phyloP scores from a whole-genome alignment of 2,888 invertebrate species.

The Drosophila anomalata region DNA sequence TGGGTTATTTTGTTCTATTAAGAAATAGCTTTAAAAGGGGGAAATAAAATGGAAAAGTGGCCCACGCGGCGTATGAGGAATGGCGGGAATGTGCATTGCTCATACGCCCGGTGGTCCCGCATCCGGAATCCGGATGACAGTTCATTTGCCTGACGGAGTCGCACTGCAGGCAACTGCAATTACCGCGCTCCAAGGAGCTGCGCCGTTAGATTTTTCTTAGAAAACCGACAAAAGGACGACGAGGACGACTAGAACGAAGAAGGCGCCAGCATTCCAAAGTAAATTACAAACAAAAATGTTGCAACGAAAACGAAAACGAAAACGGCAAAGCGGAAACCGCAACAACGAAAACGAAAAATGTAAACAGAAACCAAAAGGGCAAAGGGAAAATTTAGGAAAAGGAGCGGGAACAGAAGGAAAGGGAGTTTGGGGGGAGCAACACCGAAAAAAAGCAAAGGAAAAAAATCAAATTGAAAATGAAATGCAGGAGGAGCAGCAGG shows the following conservation, averaged over 20 bases:
- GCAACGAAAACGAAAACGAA: slow-evolving; percentile 55
- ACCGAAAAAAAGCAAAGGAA: background rate
- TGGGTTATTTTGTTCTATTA: background rate
- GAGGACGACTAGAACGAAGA: slow-evolving; percentile 3
- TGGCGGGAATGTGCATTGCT: slow-evolving; percentile 14
- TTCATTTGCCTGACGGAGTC: slow-evolving; percentile 38
- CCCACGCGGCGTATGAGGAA: slow-evolving; percentile 38
- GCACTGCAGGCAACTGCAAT: slow-evolving; percentile 38
- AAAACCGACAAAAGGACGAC: slow-evolving; percentile 53
- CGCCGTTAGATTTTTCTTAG: slow-evolving; percentile 76
- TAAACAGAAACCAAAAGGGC: slow-evolving; percentile 53
- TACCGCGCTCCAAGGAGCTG: slow-evolving; percentile 24
- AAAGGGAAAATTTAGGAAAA: slow-evolving; percentile 15
- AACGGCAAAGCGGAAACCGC: slow-evolving; percentile 71
- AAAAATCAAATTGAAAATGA: slow-evolving; percentile 58
- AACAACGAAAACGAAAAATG: slow-evolving; percentile 58
- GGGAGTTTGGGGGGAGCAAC: background rate
- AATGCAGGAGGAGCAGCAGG: slow-evolving; percentile 53
- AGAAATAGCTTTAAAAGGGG: background rate
- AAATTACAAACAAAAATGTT: slow-evolving; percentile 78
- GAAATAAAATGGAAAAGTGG: background rate
- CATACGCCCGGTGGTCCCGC: slow-evolving; percentile 36
- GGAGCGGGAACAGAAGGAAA: background rate
- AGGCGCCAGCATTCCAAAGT: slow-evolving; percentile 70
- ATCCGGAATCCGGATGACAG: slow-evolving; percentile 31